A percentile compares a stretch with the other conserved stretches of the same genome.
Conservation (phyloP, 2,888 invertebrate genomes). For the Eristalis intricaria region DNA sequence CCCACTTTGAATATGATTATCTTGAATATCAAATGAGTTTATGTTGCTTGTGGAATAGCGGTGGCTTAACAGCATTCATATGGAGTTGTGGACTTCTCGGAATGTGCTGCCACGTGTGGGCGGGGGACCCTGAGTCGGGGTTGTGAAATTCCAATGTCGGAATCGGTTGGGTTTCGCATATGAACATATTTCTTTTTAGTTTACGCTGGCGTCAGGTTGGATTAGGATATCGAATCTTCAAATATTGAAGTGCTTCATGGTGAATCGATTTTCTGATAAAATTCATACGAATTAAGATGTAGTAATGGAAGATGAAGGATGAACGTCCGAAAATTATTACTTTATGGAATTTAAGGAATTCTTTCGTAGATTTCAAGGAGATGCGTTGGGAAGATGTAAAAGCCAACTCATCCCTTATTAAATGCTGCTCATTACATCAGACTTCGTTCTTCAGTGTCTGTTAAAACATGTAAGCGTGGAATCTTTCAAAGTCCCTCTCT, state of each 20-base stretch:
- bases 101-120: not conserved
- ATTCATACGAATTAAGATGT: not conserved
- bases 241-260: conserved; percentile 32
- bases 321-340: not conserved
- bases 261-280: conserved; percentile 40
- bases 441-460: too few species aligned
- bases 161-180: conserved; percentile 19
- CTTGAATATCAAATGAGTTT: conserved; percentile 58
- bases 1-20: conserved; percentile 64
- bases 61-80: not conserved
- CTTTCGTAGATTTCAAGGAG: not conserved
- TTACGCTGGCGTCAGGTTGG: not conserved
- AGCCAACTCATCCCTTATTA: too few species aligned
- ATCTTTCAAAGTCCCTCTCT: too few species aligned
- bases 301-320: not conserved
- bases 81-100: not conserved
- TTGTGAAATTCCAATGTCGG: conserved; percentile 2
- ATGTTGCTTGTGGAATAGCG: conserved; percentile 5
- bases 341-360: not conserved
- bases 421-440: too few species aligned
- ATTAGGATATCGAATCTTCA: conserved; percentile 16
- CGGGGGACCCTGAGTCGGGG: not conserved
- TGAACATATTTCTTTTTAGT: not conserved
- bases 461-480: too few species aligned
- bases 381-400: not conserved